These are phyloP conservation scores for Heteronetta atricapilla DNA, from an alignment of 2,113 vertebrate species.

Conservation along the genomic window DNA sequence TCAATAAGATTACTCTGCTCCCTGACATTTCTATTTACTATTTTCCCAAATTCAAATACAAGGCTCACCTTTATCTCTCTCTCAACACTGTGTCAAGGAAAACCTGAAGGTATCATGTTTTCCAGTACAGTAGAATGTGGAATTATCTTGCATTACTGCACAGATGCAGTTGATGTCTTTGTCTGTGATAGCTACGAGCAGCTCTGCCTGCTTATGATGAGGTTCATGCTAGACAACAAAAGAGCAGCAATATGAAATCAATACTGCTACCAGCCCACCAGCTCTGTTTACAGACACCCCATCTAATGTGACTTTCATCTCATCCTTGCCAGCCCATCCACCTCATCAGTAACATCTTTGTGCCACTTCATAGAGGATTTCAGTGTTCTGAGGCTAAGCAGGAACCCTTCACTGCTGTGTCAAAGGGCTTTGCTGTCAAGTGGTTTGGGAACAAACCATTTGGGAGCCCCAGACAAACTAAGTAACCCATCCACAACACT, in stretches of 20 bases:
- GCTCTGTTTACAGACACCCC: not conserved
- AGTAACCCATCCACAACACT: not conserved
- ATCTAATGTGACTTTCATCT: not conserved
- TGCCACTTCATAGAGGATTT: fast-evolving
- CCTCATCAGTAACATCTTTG: not conserved
- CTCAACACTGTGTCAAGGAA: not conserved
- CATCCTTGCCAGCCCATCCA: not conserved
- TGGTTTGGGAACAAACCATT: fast-evolving
- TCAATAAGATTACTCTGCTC: not conserved
- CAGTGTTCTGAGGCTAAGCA: not conserved
- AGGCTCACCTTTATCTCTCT: not conserved
- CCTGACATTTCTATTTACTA: not conserved
- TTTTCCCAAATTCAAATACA: not conserved
- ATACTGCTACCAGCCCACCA: too few species aligned
- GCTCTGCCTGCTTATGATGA: too few species aligned
- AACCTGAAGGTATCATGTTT: not conserved
- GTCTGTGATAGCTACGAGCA: fast-evolving
- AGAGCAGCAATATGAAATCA: not conserved
- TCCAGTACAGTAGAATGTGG: fast-evolving
- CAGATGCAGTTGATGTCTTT: not conserved
- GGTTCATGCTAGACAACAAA: fast-evolving
- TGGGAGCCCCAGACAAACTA: not conserved
- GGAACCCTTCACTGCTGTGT: not conserved
- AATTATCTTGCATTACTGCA: too few species aligned
- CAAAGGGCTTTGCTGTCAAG: not conserved